Evolutionary conservation across 2,888 invertebrate species (phyloP), one percentile per base, ranked within the genome.

Genomic region (Argyresthia albistria): DNA sequence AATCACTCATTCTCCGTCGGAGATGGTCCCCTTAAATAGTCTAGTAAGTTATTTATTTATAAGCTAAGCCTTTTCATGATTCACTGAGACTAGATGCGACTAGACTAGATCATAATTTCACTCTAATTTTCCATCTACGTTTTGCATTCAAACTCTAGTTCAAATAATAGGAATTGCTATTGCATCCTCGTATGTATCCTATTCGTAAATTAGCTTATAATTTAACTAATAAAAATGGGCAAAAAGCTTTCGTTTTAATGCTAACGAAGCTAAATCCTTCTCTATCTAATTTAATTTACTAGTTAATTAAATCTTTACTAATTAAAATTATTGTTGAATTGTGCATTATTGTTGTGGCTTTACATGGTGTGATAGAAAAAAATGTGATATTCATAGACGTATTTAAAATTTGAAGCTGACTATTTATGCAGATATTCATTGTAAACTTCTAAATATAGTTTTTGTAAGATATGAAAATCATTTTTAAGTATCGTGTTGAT

Each of bases 21-120:
- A 86, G 80, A 73, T 86, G 86, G 86, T 86, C 86, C 86, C 86
- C 79, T 61, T 80, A 80, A 73, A 69, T 65, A 69, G 25, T 25
- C 25, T 25, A 25, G 25, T 4, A 25, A 25, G 25, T 4, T 25
- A 65, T 72, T 75, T 59, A 60, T 62, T 70, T 77, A 49, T 15
- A 25, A 8, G 49, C 39, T 42, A 16, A 50, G 46, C 43, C 42
- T 16, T 39, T 35, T 53, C 37, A 35, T 46, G 36, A 47, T 15
- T 39, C 50, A 37, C 25, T 46, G n/a, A 39, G 4, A 39, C n/a
- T 35, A 36, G 8, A 45, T 10, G 3, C 15, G 1, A 15, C 8
- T 8, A 12, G 14, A 43, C 7, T 8, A 39, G 39, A 50, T 25
- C 14, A n/a, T n/a, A 35, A 50, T 25, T 35, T 47, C 25, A 77